Evolutionary conservation across 2,113 vertebrate genomes (phyloP).

Genomic region (Vireo altiloquus): DNA sequence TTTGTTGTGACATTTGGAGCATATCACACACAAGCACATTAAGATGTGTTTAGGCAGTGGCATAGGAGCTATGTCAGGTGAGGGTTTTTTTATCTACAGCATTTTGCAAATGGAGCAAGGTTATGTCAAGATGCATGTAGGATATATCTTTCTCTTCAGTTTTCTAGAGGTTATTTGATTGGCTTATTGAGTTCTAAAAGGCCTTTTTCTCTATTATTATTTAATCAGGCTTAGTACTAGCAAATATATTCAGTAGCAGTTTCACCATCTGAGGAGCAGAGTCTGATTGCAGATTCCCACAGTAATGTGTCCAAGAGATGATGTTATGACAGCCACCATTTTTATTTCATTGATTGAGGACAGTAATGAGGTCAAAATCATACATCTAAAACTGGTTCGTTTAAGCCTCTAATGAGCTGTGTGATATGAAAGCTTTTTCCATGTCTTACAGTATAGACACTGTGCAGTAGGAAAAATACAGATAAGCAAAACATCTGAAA

Average conservation of each 20-base stretch:
- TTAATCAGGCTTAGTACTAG: constrained; percentile 50
- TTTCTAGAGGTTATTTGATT: constrained; percentile 27
- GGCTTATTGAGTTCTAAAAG: neutral
- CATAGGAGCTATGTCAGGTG: neutral
- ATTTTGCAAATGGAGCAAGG: neutral
- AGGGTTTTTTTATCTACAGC: neutral
- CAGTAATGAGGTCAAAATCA: constrained; percentile 63
- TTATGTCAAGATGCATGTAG: neutral
- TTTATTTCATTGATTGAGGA: constrained; percentile 63
- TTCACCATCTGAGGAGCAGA: neutral
- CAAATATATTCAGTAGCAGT: neutral
- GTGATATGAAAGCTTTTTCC: constrained; percentile 51
- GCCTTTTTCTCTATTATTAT: neutral
- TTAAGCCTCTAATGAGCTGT: constrained; percentile 66
- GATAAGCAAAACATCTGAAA: neutral
- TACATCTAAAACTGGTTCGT: constrained; percentile 58
- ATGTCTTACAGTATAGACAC: neutral
- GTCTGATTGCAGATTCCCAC: constrained; percentile 44
- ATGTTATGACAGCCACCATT: constrained; percentile 43
- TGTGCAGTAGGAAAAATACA: neutral
- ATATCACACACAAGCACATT: neutral
- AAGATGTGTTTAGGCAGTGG: neutral
- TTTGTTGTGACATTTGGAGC: neutral
- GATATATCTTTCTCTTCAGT: neutral
- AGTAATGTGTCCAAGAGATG: constrained; percentile 24